Evolutionary conservation across 2,113 vertebrate genomes (phyloP).

Genomic region (Epinephelus cyanopodus): DNA sequence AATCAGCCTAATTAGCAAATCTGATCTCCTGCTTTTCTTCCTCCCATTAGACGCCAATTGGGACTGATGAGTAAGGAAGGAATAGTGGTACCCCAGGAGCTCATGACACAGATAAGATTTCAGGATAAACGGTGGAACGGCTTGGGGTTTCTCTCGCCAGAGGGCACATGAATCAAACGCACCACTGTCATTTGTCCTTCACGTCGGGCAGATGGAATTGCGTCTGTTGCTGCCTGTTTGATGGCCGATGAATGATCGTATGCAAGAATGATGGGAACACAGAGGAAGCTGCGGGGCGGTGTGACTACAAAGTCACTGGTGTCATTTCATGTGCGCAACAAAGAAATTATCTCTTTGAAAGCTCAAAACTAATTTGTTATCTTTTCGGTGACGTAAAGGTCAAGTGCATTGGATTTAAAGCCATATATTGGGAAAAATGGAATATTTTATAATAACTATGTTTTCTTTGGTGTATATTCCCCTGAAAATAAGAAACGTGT

Average conservation of each 20-base stretch:
- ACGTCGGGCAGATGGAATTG: constrained; percentile 44
- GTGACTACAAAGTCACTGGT: constrained; percentile 32
- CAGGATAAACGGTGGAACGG: constrained; percentile 40
- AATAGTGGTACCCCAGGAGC: constrained; percentile 42
- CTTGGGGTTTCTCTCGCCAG: constrained; percentile 43
- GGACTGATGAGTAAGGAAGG: constrained; percentile 35
- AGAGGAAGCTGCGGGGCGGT: constrained; percentile 14
- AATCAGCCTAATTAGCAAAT: constrained; percentile 75
- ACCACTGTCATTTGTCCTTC: constrained; percentile 72
- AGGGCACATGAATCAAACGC: constrained; percentile 65
- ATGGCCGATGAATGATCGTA: constrained; percentile 39
- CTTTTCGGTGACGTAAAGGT: background rate
- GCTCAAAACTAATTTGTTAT: background rate
- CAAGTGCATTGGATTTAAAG: too few relatives aligned
- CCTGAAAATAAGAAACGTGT: too few relatives aligned
- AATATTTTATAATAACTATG: too few relatives aligned
- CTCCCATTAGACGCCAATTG: constrained; percentile 43
- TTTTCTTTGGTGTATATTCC: too few relatives aligned
- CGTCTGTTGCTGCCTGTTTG: constrained; percentile 55
- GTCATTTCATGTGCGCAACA: constrained; percentile 31
- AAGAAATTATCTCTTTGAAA: background rate
- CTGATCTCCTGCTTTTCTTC: constrained; percentile 57
- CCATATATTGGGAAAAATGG: too few relatives aligned
- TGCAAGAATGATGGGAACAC: constrained; percentile 28
- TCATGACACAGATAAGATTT: constrained; percentile 58